Conservation (phyloP, 1,140 invertebrate species). For the Drosophila burlai region DNA sequence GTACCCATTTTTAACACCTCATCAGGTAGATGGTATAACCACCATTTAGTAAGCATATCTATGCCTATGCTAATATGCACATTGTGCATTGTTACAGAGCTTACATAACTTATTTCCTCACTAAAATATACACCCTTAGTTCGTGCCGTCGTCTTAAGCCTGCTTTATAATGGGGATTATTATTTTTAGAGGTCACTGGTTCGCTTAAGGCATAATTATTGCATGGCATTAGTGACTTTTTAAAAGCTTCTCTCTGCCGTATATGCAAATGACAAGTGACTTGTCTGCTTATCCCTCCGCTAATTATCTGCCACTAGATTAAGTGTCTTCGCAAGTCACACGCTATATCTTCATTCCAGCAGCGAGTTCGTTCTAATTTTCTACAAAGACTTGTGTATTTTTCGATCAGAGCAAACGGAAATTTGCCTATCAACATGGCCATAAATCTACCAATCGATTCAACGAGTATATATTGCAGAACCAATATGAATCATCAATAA, state of each 20-base stretch:
- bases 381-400: slow-evolving; percentile 1
- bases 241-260: background rate
- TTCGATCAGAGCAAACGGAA: slow-evolving; percentile 47
- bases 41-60: background rate
- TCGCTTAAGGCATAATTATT: background rate
- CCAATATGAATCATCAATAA: slow-evolving; percentile 39
- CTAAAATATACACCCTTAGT: background rate
- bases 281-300: slow-evolving; percentile 21
- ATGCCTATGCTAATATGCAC: slow-evolving; percentile 6
- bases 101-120: slow-evolving; percentile 11
- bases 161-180: slow-evolving; percentile 12
- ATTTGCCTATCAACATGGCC: slow-evolving; percentile 78
- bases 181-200: background rate
- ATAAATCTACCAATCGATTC: slow-evolving; percentile 68
- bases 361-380: slow-evolving; percentile 5
- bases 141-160: background rate
- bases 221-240: background rate
- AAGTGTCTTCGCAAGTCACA: slow-evolving; percentile 38
- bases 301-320: slow-evolving; percentile 40
- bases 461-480: slow-evolving; percentile 10
- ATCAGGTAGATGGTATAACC: background rate
- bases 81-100: slow-evolving; percentile 2
- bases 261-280: slow-evolving; percentile 3
- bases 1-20: slow-evolving; percentile 4
- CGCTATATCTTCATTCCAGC: slow-evolving; percentile 33